A percentile compares a stretch with the other conserved stretches of the same genome.
Conservation (phyloP, 2,797 vertebrate species). For the Oryzias dopingdopingensis region DNA sequence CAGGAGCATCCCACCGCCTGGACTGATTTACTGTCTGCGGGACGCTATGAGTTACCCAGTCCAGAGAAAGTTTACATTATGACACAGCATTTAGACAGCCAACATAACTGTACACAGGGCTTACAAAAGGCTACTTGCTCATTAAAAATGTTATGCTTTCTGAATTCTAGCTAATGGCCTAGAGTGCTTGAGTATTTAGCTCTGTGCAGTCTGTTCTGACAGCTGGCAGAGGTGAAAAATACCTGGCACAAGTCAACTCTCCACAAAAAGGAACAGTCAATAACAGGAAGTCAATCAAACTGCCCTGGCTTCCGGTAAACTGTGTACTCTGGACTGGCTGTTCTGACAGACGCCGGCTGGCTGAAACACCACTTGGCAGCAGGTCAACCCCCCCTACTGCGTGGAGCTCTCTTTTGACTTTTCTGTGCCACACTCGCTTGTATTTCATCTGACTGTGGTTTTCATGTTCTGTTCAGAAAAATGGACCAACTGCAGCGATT, state of each 20-base stretch:
- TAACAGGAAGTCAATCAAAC: conserved; percentile 95
- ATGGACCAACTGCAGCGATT: conserved; percentile 39
- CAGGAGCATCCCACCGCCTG: conserved; percentile 56
- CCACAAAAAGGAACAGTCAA: conserved; percentile 79
- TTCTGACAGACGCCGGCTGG: conserved; percentile 69
- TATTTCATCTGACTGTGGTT: conserved; percentile 70
- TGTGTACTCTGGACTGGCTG: conserved; percentile 70
- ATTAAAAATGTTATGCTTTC: conserved; percentile 54
- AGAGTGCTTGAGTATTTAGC: conserved; percentile 46
- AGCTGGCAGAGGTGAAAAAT: conserved; percentile 66
- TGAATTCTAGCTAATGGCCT: conserved; percentile 55
- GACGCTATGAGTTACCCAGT: conserved; percentile 41
- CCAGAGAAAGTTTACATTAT: conserved; percentile 32
- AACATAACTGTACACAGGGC: conserved; percentile 7
- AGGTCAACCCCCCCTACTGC: conserved; percentile 68
- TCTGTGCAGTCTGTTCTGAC: conserved; percentile 70
- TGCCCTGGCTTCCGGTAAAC: conserved; percentile 84
- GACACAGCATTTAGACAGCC: conserved; percentile 23
- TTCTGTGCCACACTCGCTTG: conserved; percentile 67
- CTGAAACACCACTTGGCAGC: conserved; percentile 67
- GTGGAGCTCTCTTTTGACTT: conserved; percentile 58
- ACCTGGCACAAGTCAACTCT: conserved; percentile 76
- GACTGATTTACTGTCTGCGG: conserved; percentile 61
- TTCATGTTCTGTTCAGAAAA: conserved; percentile 59
- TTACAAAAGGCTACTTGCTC: conserved; percentile 40